These are phyloP conservation scores for Brachionus angularis DNA, from an alignment of 1,140 invertebrate genomes.

Conservation along the genomic window DNA sequence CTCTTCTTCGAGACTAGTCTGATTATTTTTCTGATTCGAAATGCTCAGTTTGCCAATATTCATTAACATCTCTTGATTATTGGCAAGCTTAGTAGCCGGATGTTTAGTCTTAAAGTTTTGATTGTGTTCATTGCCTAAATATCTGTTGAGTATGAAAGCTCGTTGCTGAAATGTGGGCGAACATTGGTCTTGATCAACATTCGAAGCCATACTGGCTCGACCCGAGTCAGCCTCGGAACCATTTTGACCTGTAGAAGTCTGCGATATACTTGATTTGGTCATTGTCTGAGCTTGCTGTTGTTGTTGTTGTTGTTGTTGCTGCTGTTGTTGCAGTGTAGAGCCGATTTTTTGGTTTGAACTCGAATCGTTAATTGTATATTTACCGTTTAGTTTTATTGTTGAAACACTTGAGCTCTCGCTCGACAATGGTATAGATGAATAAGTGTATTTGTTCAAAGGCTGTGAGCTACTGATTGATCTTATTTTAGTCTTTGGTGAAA, in stretches of 20 bases:
- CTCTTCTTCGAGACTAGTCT: not conserved
- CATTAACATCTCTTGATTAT: not conserved
- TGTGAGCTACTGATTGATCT: constrained; percentile 25
- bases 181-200: constrained; percentile 41
- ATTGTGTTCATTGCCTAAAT: constrained; percentile 7
- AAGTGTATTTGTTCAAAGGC: not conserved
- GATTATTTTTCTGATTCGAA: not conserved
- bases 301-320: not conserved
- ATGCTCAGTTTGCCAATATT: not conserved
- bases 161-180: constrained; percentile 32
- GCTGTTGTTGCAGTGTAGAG: not conserved
- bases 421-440: not conserved
- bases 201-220: constrained; percentile 36
- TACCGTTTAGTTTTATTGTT: constrained; percentile 17
- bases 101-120: not conserved
- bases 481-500: constrained; percentile 25
- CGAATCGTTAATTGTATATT: constrained; percentile 1
- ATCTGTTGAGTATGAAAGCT: not conserved
- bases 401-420: constrained; percentile 27
- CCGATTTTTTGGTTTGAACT: not conserved
- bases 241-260: constrained; percentile 1
- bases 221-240: constrained; percentile 17
- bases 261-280: not conserved
- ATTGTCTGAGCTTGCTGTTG: not conserved
- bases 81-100: not conserved